These are phyloP conservation scores for Agrotis clavis DNA, from an alignment of 2,888 invertebrate genomes.

Conservation along the genomic window DNA sequence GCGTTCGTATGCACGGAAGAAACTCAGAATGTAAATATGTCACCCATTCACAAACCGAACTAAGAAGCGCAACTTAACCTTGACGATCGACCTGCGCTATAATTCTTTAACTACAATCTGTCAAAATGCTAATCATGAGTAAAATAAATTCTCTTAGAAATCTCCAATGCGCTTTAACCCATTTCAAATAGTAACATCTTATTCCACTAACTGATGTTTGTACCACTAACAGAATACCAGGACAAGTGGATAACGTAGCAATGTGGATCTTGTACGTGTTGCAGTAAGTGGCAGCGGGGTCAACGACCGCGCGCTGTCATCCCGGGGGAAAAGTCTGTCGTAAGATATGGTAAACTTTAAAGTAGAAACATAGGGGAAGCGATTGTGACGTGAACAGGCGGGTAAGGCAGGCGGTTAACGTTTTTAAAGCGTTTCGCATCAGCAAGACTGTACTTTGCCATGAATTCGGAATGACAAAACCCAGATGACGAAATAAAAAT, in stretches of 20 bases:
- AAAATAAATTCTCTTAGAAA: too few relatives aligned
- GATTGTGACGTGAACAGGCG: slow-evolving; percentile 7
- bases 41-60: too few relatives aligned
- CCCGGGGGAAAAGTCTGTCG: slow-evolving; percentile 67
- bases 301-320: slow-evolving; percentile 68
- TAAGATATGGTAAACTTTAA: slow-evolving; percentile 75
- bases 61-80: too few relatives aligned
- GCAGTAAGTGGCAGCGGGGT: slow-evolving; percentile 65
- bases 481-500: too few relatives aligned
- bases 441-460: too few relatives aligned
- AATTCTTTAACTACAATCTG: too few relatives aligned
- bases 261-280: slow-evolving; percentile 56
- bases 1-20: too few relatives aligned
- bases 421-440: not conserved
- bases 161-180: not conserved
- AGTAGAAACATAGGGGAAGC: slow-evolving; percentile 56
- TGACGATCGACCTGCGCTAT: too few relatives aligned
- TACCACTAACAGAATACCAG: slow-evolving; percentile 26
- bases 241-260: slow-evolving; percentile 53
- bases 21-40: too few relatives aligned
- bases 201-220: slow-evolving; percentile 19
- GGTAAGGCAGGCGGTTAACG: not conserved
- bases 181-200: not conserved
- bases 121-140: too few relatives aligned
- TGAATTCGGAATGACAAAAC: too few relatives aligned